Evolutionary conservation across 2,888 invertebrate species (phyloP), one percentile per base, ranked within the genome.

Genomic region (Drosophila melanosoma): DNA sequence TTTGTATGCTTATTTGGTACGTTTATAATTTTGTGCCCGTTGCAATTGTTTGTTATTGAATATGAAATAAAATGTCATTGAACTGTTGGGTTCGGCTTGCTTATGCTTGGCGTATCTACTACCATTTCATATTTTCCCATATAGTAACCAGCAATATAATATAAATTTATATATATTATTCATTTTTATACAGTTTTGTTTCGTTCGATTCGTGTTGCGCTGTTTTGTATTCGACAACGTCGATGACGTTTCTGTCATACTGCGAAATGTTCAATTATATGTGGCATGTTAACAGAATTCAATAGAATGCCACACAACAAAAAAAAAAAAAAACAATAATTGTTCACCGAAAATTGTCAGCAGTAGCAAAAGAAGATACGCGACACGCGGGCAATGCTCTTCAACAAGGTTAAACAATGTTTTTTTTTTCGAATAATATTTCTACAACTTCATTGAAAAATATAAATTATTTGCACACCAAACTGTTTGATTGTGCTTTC

Each of bases 11-110:
- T 17, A 56, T 8, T 26, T 35, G 51, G 23, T 45, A 69, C 56
- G 60, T 66, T 42, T 33, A 64, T 52, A 51, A 59, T 62, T 67
- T 76, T 40, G 4, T 59, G 51, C 49, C 38, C 45, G 56, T 66
- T 85, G 78, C 75, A 79, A 77, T 72, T 81, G 79, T 65, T 81
- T 82, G 85, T 78, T 87, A 90, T 87, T 89, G 90, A 90, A 83
- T 65, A 79, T 78, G 54, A 74, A 72, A 54, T 51, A 69, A 75
- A 74, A 60, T 79, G 88, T 86, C 91, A 81, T 74, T 88, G 88
- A 88, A 88, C 91, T 69, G 67, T 66, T 80, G 42, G 42, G 12
- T 58, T 68, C 52, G 53, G 62, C 63, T 75, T 66, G 69, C 33
- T 77, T 75, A 81, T 86, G 87, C 84, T 75, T 78, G 81, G 79